Evolutionary conservation across 2,888 invertebrate species (phyloP).

Genomic region (Pseudanteris insignis): DNA sequence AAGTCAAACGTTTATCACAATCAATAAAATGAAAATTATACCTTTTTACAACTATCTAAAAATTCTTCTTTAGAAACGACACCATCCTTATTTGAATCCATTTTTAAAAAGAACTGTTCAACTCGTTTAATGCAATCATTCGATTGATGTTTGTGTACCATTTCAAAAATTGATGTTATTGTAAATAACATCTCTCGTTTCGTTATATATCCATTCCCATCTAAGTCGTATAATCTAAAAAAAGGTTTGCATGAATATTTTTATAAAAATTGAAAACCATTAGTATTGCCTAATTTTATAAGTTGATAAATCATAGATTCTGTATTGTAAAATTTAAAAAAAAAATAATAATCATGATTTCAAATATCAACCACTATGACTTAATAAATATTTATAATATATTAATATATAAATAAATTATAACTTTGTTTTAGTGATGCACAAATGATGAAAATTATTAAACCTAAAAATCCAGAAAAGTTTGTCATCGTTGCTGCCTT

Average conservation of each 20-base stretch:
- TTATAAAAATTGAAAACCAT: no score
- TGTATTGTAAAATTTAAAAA: not conserved
- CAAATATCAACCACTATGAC: no score
- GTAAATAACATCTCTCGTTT: slow-evolving; percentile 55
- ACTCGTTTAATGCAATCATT: slow-evolving; percentile 49
- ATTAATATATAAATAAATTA: no score
- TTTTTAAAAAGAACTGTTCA: slow-evolving; percentile 57
- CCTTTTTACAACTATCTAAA: slow-evolving; percentile 57
- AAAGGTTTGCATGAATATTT: no score
- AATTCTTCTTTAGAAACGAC: slow-evolving; percentile 59
- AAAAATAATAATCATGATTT: not conserved
- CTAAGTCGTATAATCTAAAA: slow-evolving; percentile 59
- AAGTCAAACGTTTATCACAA: no score
- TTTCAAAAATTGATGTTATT: slow-evolving; percentile 59
- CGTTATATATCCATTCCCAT: slow-evolving; percentile 60
- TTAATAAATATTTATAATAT: no score
- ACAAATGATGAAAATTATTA: slow-evolving; percentile 1
- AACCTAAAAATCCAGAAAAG: slow-evolving; percentile 61
- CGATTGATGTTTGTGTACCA: slow-evolving; percentile 48
- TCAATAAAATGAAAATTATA: no score
- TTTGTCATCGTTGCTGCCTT: slow-evolving; percentile 55
- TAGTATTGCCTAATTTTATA: no score
- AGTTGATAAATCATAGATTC: no score
- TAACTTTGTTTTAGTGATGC: no score
- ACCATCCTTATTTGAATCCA: slow-evolving; percentile 59